phyloP scores from a whole-genome alignment of 92 coral and sea anemone species.

The Umimayanthus kanabou region DNA sequence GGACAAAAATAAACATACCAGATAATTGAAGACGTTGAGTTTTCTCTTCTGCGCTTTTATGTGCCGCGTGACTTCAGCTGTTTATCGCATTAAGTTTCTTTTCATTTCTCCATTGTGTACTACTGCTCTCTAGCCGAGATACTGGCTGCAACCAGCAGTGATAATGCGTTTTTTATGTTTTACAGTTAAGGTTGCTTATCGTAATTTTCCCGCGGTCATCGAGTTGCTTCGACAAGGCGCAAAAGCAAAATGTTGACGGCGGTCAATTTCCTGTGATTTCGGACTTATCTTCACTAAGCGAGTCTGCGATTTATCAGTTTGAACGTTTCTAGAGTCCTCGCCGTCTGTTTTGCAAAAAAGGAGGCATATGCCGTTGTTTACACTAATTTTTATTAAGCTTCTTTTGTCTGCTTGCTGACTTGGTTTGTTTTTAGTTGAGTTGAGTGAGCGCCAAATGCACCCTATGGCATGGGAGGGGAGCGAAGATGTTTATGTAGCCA shows the following conservation, averaged over 20 bases:
- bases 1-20: constrained; percentile 84
- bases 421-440: constrained; percentile 6
- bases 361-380: constrained; percentile 14
- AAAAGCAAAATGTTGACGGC: constrained; percentile 9
- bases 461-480: constrained; percentile 11
- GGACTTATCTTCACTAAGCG: constrained; percentile 24
- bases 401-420: constrained; percentile 6
- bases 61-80: constrained; percentile 87
- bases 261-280: constrained; percentile 7
- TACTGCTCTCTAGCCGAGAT: constrained; percentile 47
- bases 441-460: constrained; percentile 1
- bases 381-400: background rate
- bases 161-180: constrained; percentile 65
- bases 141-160: constrained; percentile 42
- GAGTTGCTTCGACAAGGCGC: constrained; percentile 1
- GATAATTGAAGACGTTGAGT: constrained; percentile 87
- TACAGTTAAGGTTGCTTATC: constrained; percentile 47
- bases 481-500: constrained; percentile 9
- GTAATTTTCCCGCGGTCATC: constrained; percentile 33
- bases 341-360: constrained; percentile 8
- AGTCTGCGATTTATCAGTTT: constrained; percentile 1
- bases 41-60: constrained; percentile 71
- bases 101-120: constrained; percentile 35
- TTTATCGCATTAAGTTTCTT: constrained; percentile 70
- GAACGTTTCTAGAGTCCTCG: constrained; percentile 9